Evolutionary conservation across 1,140 invertebrate species (phyloP).

Genomic region (Trigoniulus corallinus): DNA sequence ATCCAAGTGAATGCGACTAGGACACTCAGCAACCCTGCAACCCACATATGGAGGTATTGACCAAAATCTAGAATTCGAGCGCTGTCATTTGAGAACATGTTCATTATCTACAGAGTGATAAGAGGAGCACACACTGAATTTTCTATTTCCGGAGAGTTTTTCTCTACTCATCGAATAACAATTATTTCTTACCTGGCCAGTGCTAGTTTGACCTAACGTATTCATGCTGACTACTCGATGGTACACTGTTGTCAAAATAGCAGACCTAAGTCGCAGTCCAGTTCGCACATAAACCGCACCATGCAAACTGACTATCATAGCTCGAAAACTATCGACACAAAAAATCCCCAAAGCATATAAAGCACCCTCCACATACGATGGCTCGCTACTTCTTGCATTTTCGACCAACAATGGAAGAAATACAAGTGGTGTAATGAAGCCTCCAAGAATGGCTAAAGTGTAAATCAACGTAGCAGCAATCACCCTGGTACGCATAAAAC

Average conservation of each 20-base stretch:
- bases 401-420: slow-evolving; percentile 37
- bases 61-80: slow-evolving; percentile 45
- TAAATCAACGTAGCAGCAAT: slow-evolving; percentile 34
- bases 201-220: slow-evolving; percentile 34
- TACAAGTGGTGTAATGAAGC: slow-evolving; percentile 43
- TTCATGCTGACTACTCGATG: slow-evolving; percentile 41
- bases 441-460: slow-evolving; percentile 32
- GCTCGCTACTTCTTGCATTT: slow-evolving; percentile 28
- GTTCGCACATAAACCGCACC: slow-evolving; percentile 35
- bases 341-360: slow-evolving; percentile 34
- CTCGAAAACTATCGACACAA: slow-evolving; percentile 35
- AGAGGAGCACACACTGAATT: not conserved
- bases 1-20: slow-evolving; percentile 40
- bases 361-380: slow-evolving; percentile 26
- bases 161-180: too few relatives aligned
- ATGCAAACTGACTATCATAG: slow-evolving; percentile 37
- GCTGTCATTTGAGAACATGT: slow-evolving; percentile 49
- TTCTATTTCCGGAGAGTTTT: too few relatives aligned
- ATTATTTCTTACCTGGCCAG: slow-evolving; percentile 46
- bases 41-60: slow-evolving; percentile 38
- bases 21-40: slow-evolving; percentile 43
- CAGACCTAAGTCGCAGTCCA: slow-evolving; percentile 40
- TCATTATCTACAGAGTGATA: slow-evolving; percentile 38
- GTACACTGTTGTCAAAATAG: slow-evolving; percentile 40
- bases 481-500: slow-evolving; percentile 37